Base-by-base conservation (phyloP, 2,113 vertebrate genomes). In the Collichthys lucidus region DNA sequence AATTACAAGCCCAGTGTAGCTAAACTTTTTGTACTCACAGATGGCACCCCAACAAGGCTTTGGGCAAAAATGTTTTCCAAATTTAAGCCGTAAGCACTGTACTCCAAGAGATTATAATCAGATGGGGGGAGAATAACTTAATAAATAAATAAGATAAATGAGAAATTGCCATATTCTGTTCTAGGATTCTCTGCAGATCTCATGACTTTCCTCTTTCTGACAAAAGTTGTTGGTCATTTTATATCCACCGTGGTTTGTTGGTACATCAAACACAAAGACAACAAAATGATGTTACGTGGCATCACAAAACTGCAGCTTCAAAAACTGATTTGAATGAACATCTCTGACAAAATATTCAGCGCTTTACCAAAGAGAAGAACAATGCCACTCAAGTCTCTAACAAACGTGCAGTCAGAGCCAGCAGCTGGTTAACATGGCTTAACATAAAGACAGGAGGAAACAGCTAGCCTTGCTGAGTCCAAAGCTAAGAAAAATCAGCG, bases 161-260 rank as follows among this genome's bases (percentile, higher is more conserved):
- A 56, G 14, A 77, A 53, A 67, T 70, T 24, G 1, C 40, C 22
- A 61, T 82, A 61, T 82, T 88, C 46, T 83, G 52, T 63, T 76
- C 29, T 17, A 44, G 15, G n/a, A 69, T 60, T 85, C 65, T 14
- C 46, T 53, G 74, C 50, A 74, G 77, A 82, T 71, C 35, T 56
- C 20, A 72, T 71, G 82, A 80, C 59, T 85, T 68, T 76, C 66
- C 31, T 62, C 49, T 69, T 67, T 20, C 79, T 55, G 62, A 79
- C 5, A 42, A 12, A 79, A 44, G 53, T 8, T 16, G n/a, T 11
- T 47, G n/a, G 20, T 40, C 12, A 64, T 77, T 50, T 61, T 29
- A 46, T 55, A 49, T 29, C 29, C 24, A 44, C 24, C 49, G 26
- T 53, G 56, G 10, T 69, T 73, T 24, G 29, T 42, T 24, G 35